phyloP scores from a whole-genome alignment of 2,113 vertebrate species.

The Falco punctatus region DNA sequence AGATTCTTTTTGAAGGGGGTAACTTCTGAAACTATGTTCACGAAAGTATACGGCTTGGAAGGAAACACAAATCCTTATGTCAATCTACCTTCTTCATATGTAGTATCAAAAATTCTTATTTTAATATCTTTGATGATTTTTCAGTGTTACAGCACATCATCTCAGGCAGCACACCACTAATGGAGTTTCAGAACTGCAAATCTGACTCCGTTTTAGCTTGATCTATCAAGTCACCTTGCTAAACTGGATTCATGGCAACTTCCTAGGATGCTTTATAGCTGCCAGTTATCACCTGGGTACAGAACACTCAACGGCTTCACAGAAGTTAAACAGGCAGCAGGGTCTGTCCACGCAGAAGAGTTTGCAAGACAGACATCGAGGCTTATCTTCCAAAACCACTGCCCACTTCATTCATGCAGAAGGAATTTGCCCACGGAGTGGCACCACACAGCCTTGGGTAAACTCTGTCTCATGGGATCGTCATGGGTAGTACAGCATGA shows the following conservation, averaged over 20 bases:
- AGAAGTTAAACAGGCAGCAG: background rate
- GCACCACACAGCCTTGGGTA: background rate
- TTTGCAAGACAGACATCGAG: background rate
- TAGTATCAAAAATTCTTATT: background rate
- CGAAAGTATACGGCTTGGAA: rapidly evolving
- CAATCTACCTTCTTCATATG: background rate
- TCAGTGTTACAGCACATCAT: background rate
- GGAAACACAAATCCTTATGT: background rate
- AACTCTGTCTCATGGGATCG: background rate
- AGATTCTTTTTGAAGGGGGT: background rate
- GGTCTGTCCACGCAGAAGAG: background rate
- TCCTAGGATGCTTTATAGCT: background rate
- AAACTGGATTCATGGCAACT: background rate
- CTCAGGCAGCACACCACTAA: background rate
- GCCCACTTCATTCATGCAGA: background rate
- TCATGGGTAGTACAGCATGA: background rate
- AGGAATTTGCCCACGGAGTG: background rate
- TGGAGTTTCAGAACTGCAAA: background rate
- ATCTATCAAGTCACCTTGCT: background rate
- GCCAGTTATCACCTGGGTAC: background rate
- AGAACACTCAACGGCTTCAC: rapidly evolving
- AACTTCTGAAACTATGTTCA: background rate
- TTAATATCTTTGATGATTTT: background rate
- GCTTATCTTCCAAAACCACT: background rate
- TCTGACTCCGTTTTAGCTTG: background rate